phyloP scores from a whole-genome alignment of 2,113 vertebrate species.

The Alouatta palliata region DNA sequence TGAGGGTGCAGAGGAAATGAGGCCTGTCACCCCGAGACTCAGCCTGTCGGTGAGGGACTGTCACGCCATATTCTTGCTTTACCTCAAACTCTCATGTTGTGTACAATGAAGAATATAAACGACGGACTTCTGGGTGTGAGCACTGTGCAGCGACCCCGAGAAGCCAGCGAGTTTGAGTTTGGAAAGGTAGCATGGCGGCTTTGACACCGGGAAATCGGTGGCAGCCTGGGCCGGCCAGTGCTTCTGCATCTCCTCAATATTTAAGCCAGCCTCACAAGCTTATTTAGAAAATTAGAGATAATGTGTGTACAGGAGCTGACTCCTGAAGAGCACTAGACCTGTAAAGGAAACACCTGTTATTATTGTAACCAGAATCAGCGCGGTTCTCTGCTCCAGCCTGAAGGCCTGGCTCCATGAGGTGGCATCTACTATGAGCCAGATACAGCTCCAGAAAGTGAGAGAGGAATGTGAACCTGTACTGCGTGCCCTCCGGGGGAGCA shows the following conservation, averaged over 20 bases:
- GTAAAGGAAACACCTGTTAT: too few relatives aligned
- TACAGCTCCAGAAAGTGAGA: accelerated
- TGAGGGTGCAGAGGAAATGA: neutral
- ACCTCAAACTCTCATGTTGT: accelerated
- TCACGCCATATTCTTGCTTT: accelerated
- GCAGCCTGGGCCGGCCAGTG: accelerated
- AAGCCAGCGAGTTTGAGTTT: accelerated
- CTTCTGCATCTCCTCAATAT: accelerated
- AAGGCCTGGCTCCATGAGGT: neutral
- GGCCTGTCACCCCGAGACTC: accelerated
- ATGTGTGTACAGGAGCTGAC: accelerated
- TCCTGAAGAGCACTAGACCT: accelerated
- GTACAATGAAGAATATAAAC: accelerated
- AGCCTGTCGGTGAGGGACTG: neutral
- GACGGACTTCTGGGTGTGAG: accelerated
- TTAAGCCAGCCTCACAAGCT: neutral
- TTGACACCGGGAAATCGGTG: neutral
- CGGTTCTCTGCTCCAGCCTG: neutral
- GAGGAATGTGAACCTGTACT: too few relatives aligned
- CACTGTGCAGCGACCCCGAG: accelerated
- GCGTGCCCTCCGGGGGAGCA: accelerated
- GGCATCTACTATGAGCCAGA: accelerated
- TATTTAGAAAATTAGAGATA: neutral
- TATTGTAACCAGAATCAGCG: accelerated
- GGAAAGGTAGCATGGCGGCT: accelerated